Conservation (phyloP, 2,797 vertebrate genomes). For the Coracias cyanogaster region DNA sequence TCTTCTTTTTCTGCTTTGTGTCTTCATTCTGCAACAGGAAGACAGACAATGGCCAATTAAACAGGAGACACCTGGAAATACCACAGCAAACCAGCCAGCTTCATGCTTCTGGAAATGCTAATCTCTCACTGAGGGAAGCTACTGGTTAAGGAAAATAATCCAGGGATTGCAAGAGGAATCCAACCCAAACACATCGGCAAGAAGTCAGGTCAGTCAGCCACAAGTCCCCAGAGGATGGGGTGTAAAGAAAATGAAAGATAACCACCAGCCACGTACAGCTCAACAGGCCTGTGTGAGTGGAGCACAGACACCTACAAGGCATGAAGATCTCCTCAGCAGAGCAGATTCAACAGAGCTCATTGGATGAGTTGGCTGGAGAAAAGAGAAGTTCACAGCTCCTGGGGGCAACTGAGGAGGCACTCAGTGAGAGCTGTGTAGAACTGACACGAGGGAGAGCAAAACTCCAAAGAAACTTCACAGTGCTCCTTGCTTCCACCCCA, state of each 20-base stretch:
- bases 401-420: not conserved
- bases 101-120: not conserved
- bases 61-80: not conserved
- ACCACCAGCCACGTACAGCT: no score
- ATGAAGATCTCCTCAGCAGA: rapidly evolving
- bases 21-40: not conserved
- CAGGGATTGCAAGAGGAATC: not conserved
- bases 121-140: not conserved
- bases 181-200: not conserved
- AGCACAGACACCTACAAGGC: not conserved
- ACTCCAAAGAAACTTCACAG: not conserved
- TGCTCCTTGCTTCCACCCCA: not conserved
- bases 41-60: not conserved
- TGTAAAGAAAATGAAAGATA: not conserved
- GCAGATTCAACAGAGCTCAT: not conserved
- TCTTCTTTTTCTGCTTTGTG: not conserved
- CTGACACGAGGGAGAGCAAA: not conserved
- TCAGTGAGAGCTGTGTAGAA: not conserved
- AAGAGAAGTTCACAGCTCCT: not conserved
- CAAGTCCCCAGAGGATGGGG: not conserved
- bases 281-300: not conserved
- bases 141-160: not conserved
- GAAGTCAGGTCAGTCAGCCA: not conserved
- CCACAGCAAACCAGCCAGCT: not conserved
- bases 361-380: not conserved